Conservation (phyloP, 23 tunicate genomes). For the Trididemnum clinides region DNA sequence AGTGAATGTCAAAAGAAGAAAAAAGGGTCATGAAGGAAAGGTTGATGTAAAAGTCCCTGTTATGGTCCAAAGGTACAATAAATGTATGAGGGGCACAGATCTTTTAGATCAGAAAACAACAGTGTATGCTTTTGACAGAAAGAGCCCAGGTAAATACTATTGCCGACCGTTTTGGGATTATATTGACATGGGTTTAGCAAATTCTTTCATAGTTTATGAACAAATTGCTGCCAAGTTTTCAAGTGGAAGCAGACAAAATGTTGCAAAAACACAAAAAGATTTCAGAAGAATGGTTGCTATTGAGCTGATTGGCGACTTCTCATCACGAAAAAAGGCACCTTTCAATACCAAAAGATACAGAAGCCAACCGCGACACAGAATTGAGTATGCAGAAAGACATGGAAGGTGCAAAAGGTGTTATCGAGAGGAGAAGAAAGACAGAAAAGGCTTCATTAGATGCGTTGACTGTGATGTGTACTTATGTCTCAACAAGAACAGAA, state of each 20-base stretch:
- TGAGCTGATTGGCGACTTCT: neutral
- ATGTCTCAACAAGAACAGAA: slow-evolving; percentile 6
- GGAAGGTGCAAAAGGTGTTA: slow-evolving; percentile 9
- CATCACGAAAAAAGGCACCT: neutral
- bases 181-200: slow-evolving; percentile 15
- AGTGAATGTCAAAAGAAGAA: neutral
- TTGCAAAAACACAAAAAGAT: neutral
- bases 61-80: slow-evolving; percentile 15
- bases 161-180: slow-evolving; percentile 4
- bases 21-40: neutral
- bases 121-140: slow-evolving; percentile 1
- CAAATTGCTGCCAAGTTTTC: neutral
- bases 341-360: too few species aligned
- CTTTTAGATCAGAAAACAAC: neutral
- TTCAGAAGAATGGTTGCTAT: slow-evolving; percentile 3
- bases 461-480: slow-evolving; percentile 2
- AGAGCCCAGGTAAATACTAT: slow-evolving; percentile 1
- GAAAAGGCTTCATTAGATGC: slow-evolving; percentile 7
- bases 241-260: neutral
- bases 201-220: neutral
- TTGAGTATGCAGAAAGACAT: slow-evolving; percentile 7
- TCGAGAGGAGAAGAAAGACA: neutral
- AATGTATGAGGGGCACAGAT: slow-evolving; percentile 9
- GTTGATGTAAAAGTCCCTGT: neutral
- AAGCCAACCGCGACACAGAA: too few species aligned